These are phyloP conservation scores for Ophion ventricosus DNA, from an alignment of 2,888 invertebrate species.

Conservation along the genomic window DNA sequence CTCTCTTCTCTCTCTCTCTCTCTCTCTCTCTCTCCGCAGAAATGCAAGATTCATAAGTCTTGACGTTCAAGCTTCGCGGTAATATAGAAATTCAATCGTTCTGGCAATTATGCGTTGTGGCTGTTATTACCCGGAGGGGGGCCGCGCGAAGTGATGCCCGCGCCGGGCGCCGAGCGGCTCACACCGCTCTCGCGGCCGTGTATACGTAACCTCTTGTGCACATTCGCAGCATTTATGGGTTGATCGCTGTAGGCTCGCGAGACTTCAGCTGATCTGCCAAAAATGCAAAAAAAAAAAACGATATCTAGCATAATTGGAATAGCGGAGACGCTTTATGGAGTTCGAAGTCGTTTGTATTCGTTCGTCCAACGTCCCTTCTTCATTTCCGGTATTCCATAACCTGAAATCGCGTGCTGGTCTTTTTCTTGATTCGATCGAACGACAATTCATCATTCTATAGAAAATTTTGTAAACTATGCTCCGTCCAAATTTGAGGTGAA, in stretches of 20 bases:
- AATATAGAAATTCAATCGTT: conserved; percentile 83
- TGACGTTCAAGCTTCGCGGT: conserved; percentile 74
- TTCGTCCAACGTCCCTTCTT: too few relatives aligned
- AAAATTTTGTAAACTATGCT: too few relatives aligned
- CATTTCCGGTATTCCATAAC: too few relatives aligned
- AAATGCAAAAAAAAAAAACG: neutral
- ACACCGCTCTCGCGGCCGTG: conserved; percentile 11
- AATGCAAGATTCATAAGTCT: conserved; percentile 69
- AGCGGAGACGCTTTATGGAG: neutral
- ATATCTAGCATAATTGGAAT: neutral
- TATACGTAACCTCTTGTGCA: conserved; percentile 16
- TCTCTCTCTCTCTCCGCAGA: conserved; percentile 14
- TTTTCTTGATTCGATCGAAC: too few relatives aligned
- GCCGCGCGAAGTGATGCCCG: conserved; percentile 67
- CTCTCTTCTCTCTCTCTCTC: conserved; percentile 21
- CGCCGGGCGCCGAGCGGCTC: conserved; percentile 45
- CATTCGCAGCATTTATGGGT: conserved; percentile 40
- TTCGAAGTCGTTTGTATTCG: too few relatives aligned
- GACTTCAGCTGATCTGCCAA: conserved; percentile 11
- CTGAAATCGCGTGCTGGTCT: too few relatives aligned
- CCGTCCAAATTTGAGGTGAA: too few relatives aligned
- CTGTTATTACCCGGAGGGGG: conserved; percentile 77
- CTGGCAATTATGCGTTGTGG: conserved; percentile 81
- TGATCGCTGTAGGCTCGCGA: conserved; percentile 17
- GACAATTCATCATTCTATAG: too few relatives aligned